Evolutionary conservation across 2,888 invertebrate genomes (phyloP).

Genomic region (Tanaodytes sp.): DNA sequence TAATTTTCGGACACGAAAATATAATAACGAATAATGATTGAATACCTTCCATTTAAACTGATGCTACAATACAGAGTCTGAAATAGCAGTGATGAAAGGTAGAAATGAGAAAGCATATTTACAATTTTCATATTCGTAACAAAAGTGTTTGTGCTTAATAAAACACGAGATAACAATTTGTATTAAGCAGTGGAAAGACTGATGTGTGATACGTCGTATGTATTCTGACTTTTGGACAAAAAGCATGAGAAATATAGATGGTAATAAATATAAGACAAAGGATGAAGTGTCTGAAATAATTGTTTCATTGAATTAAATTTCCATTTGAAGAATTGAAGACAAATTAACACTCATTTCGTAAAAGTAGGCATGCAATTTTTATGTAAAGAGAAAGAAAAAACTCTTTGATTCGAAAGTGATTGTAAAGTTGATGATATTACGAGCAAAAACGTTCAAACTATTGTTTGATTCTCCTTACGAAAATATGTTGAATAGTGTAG

Average conservation of each 20-base stretch:
- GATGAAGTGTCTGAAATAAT: constrained; percentile 16
- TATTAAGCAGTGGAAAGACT: constrained; percentile 46
- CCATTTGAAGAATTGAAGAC: too few species aligned
- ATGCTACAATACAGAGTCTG: too few species aligned
- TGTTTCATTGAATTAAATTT: too few species aligned
- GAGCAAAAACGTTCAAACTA: too few species aligned
- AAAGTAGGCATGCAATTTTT: too few species aligned
- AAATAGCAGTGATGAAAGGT: too few species aligned
- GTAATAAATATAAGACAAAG: constrained; percentile 27
- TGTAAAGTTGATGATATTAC: too few species aligned
- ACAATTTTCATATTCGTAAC: constrained; percentile 21
- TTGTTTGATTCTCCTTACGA: constrained; percentile 18
- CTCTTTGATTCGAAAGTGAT: too few species aligned
- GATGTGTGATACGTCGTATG: constrained; percentile 49
- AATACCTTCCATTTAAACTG: too few species aligned
- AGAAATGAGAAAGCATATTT: constrained; percentile 34
- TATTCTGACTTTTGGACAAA: constrained; percentile 38
- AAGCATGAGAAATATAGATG: constrained; percentile 37
- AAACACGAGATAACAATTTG: constrained; percentile 32
- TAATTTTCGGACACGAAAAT: not conserved
- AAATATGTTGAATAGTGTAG: constrained; percentile 33
- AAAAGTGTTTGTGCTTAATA: constrained; percentile 21
- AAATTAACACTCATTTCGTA: too few species aligned
- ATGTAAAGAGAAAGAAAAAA: too few species aligned
- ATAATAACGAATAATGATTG: too few species aligned